These are phyloP conservation scores for Acleris holmiana DNA, from an alignment of 2,888 invertebrate genomes.

Conservation along the genomic window DNA sequence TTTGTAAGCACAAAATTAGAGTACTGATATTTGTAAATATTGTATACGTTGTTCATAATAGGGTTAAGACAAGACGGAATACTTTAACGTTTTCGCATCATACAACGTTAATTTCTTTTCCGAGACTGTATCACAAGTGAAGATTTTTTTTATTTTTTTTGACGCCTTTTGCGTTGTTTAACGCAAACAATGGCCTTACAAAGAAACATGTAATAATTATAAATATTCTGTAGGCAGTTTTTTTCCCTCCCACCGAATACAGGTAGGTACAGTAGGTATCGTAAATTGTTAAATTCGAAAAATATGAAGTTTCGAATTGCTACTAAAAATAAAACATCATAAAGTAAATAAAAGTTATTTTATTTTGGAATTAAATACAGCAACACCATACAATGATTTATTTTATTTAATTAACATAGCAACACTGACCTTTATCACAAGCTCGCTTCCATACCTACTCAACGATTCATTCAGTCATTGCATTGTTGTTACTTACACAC, in stretches of 20 bases:
- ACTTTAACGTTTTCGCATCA: too few species aligned
- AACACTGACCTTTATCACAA: constrained; percentile 22
- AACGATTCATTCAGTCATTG: background rate
- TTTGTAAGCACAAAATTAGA: too few species aligned
- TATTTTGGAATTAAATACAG: constrained; percentile 27
- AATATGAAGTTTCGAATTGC: background rate
- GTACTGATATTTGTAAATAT: too few species aligned
- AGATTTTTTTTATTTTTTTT: too few species aligned
- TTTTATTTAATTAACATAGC: constrained; percentile 12
- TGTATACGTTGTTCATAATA: too few species aligned
- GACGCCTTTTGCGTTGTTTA: too few species aligned
- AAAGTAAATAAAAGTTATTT: constrained; percentile 31
- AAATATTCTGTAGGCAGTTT: background rate
- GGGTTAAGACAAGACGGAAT: too few species aligned
- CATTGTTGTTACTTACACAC: background rate
- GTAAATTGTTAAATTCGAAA: too few species aligned
- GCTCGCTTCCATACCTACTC: background rate
- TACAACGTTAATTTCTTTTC: too few species aligned
- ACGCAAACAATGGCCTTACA: too few species aligned
- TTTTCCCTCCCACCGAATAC: constrained; percentile 22
- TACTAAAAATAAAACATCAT: constrained; percentile 39
- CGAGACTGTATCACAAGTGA: too few species aligned
- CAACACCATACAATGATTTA: constrained; percentile 30
- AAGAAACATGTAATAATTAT: background rate
- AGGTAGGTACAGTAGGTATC: background rate